Base-by-base conservation (phyloP, 2,888 invertebrate species). In the Clanis bilineata region DNA sequence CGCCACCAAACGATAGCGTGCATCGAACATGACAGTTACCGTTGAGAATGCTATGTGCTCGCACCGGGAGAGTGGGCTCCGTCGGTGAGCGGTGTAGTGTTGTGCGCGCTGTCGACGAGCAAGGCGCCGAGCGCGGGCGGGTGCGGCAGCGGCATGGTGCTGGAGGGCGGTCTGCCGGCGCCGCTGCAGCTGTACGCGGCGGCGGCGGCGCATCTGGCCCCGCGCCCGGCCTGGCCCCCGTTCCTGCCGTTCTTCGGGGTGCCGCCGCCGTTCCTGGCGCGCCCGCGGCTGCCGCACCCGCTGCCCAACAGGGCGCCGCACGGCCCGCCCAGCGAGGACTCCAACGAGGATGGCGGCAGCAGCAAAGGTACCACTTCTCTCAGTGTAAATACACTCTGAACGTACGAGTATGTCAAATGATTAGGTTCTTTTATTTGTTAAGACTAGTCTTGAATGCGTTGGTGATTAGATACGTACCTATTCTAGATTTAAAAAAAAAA, bases 111-210 rank as follows among this genome's bases (percentile, higher is more conserved):
- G 75, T 78, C 80, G 80, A 71, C 73, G 73, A 76, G 61, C 85
- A 86, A 84, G 79, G 88, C 88, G 86, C 82, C 87, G 79, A 79
- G 79, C 63, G 80, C 75, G 62, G 70, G 77, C 66, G 65, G 77
- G 68, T 76, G 74, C 74, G 78, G 79, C 72, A 74, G 82, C 79
- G 81, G 85, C 74, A 95, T 95, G 95, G 95, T 95, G 88, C 86
- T 95, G 81, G 95, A 94, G 80, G 93, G 88, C 84, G 95, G 94
- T 72, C 85, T 95, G 88, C 95, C 95, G 88, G 94, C 95, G 82
- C 94, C 95, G 77, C 87, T 95, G 84, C 94, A 95, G 79, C 88
- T 95, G 72, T 95, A 95, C 82, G 95, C 95, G 77, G 95, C 95
- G 81, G 95, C 95, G 74, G 94, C 95, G 76, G 94, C 94, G 82